Evolutionary conservation across 2,888 invertebrate species (phyloP).

Genomic region (Andrena dorsata): DNA sequence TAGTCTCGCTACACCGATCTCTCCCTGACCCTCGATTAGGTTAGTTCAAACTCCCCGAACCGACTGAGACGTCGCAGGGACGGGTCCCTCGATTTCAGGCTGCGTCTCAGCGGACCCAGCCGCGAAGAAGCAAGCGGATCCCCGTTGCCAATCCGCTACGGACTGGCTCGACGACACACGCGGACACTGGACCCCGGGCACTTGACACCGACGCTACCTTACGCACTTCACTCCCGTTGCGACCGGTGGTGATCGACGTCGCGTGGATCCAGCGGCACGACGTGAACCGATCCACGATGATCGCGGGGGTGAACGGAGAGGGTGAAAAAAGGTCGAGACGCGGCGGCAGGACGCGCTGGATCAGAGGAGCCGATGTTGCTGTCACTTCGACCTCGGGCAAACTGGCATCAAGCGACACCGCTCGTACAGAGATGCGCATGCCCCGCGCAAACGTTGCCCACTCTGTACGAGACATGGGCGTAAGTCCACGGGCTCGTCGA

Average conservation of each 20-base stretch:
- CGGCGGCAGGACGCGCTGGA: conserved; percentile 47
- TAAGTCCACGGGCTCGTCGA: conserved; percentile 76
- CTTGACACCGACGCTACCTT: not conserved
- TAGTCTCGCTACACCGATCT: not conserved
- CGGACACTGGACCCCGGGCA: conserved; percentile 33
- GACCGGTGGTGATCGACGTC: conserved; percentile 8
- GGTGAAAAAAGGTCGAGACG: conserved; percentile 43
- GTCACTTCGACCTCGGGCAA: conserved; percentile 83
- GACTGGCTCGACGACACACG: conserved; percentile 16
- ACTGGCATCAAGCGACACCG: conserved; percentile 81
- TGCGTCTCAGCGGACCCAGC: not conserved
- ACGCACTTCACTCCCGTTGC: conserved; percentile 36
- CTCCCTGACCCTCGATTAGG: not conserved
- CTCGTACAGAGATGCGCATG: conserved; percentile 78
- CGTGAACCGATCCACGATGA: conserved; percentile 22
- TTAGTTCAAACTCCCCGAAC: not conserved
- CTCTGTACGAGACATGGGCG: conserved; percentile 68
- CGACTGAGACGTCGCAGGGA: not conserved
- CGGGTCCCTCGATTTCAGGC: not conserved
- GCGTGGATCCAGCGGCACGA: conserved; percentile 15
- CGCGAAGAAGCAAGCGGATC: not conserved
- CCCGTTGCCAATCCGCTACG: not conserved
- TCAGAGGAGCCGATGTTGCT: conserved; percentile 76
- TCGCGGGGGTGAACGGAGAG: conserved; percentile 13
- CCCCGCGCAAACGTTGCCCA: conserved; percentile 68